These are phyloP conservation scores for Drosophila pseudoobscura DNA, from an alignment of 1,140 invertebrate genomes.

Conservation along the genomic window DNA sequence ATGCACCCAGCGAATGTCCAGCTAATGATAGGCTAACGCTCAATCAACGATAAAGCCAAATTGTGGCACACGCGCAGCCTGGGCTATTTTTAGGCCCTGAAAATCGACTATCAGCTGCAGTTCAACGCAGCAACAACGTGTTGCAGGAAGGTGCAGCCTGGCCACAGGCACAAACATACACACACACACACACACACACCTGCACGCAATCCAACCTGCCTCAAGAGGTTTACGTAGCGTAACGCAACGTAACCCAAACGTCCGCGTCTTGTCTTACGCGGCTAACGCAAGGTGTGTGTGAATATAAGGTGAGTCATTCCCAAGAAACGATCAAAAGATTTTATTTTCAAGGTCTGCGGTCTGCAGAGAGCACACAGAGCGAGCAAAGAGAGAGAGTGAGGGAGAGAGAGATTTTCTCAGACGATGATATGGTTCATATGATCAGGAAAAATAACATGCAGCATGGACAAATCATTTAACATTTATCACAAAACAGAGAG, in stretches of 20 bases:
- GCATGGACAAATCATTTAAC: too few species aligned
- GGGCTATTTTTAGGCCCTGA: constrained; percentile 64
- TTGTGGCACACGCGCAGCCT: constrained; percentile 73
- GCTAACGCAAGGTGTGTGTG: too few species aligned
- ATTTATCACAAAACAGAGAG: background rate
- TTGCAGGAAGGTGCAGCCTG: constrained; percentile 57
- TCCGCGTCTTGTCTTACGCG: constrained; percentile 4
- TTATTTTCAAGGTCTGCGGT: too few species aligned
- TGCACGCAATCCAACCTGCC: constrained; percentile 54
- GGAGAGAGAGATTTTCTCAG: too few species aligned
- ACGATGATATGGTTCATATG: too few species aligned
- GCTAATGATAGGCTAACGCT: constrained; percentile 80
- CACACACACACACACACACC: constrained; percentile 10
- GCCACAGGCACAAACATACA: constrained; percentile 38
- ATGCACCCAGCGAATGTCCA: constrained; percentile 44
- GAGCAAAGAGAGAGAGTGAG: too few species aligned
- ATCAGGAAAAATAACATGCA: too few species aligned
- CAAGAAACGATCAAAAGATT: too few species aligned
- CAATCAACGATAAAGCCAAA: constrained; percentile 80
- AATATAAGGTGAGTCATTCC: too few species aligned
- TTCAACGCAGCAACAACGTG: constrained; percentile 37
- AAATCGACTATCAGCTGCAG: constrained; percentile 37
- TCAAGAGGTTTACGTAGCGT: constrained; percentile 46
- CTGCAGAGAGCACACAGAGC: too few species aligned
- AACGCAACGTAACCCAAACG: constrained; percentile 30